A percentile compares a stretch with the other conserved stretches of the same genome.
Evolutionary conservation across 1,140 invertebrate species (phyloP).

Genomic region (Aphidius gifuensis): DNA sequence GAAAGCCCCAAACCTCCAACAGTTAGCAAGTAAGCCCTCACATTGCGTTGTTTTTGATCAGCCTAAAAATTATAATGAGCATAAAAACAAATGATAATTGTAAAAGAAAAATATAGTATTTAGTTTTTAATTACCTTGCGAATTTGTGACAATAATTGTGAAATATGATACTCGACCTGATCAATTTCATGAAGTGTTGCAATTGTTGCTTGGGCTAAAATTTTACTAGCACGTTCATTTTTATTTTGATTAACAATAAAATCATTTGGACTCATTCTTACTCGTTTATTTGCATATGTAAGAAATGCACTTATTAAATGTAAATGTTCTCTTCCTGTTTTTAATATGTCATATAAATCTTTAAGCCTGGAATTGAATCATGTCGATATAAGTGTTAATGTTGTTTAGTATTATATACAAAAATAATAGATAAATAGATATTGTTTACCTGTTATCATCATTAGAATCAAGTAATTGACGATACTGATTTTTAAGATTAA

Average conservation of each 20-base stretch:
- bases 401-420: too few species aligned
- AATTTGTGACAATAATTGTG: neutral
- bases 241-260: slow-evolving; percentile 30
- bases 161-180: slow-evolving; percentile 12
- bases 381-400: slow-evolving; percentile 3
- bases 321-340: slow-evolving; percentile 29
- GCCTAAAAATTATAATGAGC: slow-evolving; percentile 8
- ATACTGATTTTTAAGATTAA: slow-evolving; percentile 13
- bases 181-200: slow-evolving; percentile 27
- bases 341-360: slow-evolving; percentile 28
- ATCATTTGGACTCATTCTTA: slow-evolving; percentile 26
- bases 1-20: slow-evolving; percentile 28
- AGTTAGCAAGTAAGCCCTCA: neutral
- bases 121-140: neutral
- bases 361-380: slow-evolving; percentile 31
- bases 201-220: slow-evolving; percentile 23
- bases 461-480: too few species aligned
- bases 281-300: slow-evolving; percentile 23
- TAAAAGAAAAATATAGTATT: slow-evolving; percentile 2
- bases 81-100: too few species aligned
- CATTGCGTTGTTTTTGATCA: slow-evolving; percentile 12
- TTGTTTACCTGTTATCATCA: too few species aligned
- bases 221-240: slow-evolving; percentile 28
- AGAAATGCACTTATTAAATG: slow-evolving; percentile 29
- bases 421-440: slow-evolving; percentile 12